Conservation (phyloP, 2,888 invertebrate genomes). For the Oligia strigilis region DNA sequence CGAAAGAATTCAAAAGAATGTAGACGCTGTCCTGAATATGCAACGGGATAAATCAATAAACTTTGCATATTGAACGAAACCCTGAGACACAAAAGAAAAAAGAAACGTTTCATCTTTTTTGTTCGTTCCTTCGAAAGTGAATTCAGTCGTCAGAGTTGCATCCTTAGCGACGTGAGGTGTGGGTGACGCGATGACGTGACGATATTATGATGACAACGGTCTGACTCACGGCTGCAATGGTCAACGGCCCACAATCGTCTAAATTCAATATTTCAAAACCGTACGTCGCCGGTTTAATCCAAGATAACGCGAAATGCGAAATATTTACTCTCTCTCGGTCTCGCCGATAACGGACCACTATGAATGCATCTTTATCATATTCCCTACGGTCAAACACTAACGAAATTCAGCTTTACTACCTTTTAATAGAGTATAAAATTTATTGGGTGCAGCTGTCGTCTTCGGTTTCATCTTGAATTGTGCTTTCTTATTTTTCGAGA, state of each 20-base stretch:
- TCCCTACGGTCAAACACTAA: constrained; percentile 46
- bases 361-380: constrained; percentile 87
- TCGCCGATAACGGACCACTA: constrained; percentile 85
- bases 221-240: constrained; percentile 64
- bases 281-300: constrained; percentile 79
- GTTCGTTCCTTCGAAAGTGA: constrained; percentile 54
- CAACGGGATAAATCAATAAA: constrained; percentile 64
- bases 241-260: constrained; percentile 80
- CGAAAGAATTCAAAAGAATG: constrained; percentile 56
- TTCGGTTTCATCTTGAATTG: constrained; percentile 89
- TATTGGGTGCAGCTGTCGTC: constrained; percentile 75
- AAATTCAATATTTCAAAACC: constrained; percentile 86
- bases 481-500: constrained; percentile 88
- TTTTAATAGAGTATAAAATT: constrained; percentile 74
- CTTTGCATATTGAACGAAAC: constrained; percentile 63
- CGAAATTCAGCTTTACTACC: constrained; percentile 58
- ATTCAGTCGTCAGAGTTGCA: constrained; percentile 44
- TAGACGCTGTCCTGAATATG: constrained; percentile 63
- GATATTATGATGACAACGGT: constrained; percentile 13
- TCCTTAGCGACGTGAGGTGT: constrained; percentile 18
- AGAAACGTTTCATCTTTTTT: constrained; percentile 44
- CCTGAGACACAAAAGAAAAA: constrained; percentile 55
- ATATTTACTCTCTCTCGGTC: constrained; percentile 86
- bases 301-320: constrained; percentile 86
- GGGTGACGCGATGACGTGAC: constrained; percentile 4